Conservation (phyloP, 2,113 vertebrate genomes). For the Piaya cayana region DNA sequence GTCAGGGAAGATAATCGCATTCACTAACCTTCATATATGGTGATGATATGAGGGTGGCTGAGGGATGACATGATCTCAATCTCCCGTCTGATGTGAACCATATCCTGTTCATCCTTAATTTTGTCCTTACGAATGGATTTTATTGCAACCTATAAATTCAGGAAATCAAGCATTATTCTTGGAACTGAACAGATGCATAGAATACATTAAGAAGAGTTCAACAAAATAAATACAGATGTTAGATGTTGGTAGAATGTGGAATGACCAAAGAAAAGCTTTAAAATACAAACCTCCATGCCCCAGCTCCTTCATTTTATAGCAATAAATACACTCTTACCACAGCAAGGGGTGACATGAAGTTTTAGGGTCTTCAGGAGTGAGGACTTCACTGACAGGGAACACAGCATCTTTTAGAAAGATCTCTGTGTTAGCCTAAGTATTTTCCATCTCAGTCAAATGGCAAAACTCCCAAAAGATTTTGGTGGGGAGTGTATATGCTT, state of each 20-base stretch:
- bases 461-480: not conserved
- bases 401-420: not conserved
- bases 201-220: constrained; percentile 67
- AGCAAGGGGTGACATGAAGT: constrained; percentile 13
- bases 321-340: constrained; percentile 32
- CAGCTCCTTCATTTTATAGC: constrained; percentile 24
- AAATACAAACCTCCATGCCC: constrained; percentile 41
- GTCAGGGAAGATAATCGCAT: not conserved
- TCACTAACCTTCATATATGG: constrained; percentile 96
- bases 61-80: constrained; percentile 99
- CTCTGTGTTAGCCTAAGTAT: not conserved
- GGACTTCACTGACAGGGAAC: not conserved
- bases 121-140: constrained; percentile 99
- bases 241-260: constrained; percentile 67
- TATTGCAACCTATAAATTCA: constrained; percentile 94
- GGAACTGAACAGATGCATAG: constrained; percentile 76
- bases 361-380: constrained; percentile 1
- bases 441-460: not conserved
- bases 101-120: constrained; percentile 99
- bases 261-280: constrained; percentile 67
- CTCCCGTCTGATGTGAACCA: constrained; percentile 98
- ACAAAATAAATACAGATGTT: constrained; percentile 82
- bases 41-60: constrained; percentile 98
- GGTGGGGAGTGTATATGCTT: not conserved
- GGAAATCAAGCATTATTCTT: constrained; percentile 80